phyloP scores from a whole-genome alignment of 2,113 vertebrate genomes.

The Coptodon bakossiorum region DNA sequence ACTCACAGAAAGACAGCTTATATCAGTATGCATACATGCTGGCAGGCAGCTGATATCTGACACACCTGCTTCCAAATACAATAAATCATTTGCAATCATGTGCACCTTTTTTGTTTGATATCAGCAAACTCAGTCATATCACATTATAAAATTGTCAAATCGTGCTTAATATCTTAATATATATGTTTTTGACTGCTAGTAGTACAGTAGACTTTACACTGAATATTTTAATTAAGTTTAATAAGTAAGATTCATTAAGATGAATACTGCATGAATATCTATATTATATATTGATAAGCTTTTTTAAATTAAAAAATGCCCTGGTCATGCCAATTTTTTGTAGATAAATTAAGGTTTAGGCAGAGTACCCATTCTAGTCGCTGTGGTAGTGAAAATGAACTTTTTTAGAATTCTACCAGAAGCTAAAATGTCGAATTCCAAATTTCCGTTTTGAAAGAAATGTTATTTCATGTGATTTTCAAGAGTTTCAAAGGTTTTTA shows the following conservation, averaged over 20 bases:
- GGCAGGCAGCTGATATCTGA: conserved; percentile 18
- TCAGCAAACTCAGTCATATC: background rate
- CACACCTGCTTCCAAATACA: conserved; percentile 8
- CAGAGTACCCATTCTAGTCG: rapidly evolving
- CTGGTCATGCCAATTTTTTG: background rate
- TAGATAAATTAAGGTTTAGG: background rate
- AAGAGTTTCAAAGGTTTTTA: background rate
- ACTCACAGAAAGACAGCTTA: background rate
- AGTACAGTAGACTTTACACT: background rate
- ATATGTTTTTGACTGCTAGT: background rate
- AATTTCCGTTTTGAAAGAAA: background rate
- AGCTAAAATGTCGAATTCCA: background rate
- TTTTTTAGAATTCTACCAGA: background rate
- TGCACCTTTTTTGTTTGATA: background rate
- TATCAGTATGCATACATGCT: background rate
- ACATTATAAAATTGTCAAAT: background rate
- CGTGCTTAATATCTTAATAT: background rate
- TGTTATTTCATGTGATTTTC: background rate
- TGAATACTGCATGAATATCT: background rate
- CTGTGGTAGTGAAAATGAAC: background rate
- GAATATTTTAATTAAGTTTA: background rate
- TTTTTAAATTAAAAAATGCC: background rate
- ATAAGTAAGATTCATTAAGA: background rate
- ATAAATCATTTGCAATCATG: conserved; percentile 31
- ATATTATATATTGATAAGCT: background rate